Evolutionary conservation across 2,797 vertebrate genomes (phyloP).

Genomic region (Chloroceryle amazona): DNA sequence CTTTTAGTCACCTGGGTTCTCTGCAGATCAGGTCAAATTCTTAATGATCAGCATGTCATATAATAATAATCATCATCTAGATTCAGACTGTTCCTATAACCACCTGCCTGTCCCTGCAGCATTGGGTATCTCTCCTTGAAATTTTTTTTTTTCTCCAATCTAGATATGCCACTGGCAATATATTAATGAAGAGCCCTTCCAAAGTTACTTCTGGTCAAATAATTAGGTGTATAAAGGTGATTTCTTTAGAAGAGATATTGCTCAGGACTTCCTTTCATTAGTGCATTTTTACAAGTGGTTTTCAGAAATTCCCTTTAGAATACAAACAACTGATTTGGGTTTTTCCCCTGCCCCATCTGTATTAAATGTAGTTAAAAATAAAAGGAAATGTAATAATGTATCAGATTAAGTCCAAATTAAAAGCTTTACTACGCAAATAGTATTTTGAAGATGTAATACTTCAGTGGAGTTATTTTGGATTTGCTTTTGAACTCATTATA

Average conservation of each 20-base stretch:
- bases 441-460: constrained; percentile 31
- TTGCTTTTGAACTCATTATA: constrained; percentile 55
- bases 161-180: not conserved
- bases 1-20: not conserved
- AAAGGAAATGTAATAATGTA: not conserved
- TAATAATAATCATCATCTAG: not conserved
- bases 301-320: constrained; percentile 18
- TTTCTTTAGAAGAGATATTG: not conserved
- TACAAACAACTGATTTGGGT: not conserved
- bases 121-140: not conserved
- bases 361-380: not conserved
- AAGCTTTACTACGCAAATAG: constrained; percentile 14
- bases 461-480: constrained; percentile 31
- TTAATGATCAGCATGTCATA: not conserved
- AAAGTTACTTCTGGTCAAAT: not conserved
- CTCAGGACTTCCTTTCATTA: not conserved
- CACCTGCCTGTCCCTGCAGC: not conserved
- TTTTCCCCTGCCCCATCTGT: not conserved
- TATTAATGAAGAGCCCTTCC: not conserved
- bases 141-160: not conserved
- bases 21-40: not conserved
- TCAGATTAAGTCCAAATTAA: not conserved
- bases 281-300: not conserved
- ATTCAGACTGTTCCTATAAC: not conserved
- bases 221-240: not conserved